phyloP scores from a whole-genome alignment of 2,113 vertebrate genomes.

The Theristicus caerulescens region DNA sequence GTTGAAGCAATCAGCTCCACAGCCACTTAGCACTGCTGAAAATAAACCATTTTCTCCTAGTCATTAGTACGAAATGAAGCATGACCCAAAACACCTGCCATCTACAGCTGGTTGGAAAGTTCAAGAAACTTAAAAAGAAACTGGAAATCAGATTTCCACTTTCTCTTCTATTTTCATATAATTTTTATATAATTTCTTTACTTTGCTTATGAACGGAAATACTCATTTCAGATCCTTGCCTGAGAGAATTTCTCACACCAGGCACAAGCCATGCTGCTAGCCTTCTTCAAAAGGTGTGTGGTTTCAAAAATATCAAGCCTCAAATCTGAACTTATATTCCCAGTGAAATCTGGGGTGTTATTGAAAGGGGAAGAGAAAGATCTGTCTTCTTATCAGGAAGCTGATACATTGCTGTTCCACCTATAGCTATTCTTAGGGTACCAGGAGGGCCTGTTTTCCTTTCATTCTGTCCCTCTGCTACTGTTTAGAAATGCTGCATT shows the following conservation, averaged over 20 bases:
- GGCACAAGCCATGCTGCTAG: not conserved
- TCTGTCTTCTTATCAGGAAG: not conserved
- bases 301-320: not conserved
- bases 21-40: not conserved
- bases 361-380: not conserved
- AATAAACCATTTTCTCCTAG: not conserved
- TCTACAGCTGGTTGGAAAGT: not conserved
- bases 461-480: not conserved
- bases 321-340: not conserved
- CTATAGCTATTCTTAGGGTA: not conserved
- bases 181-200: not conserved
- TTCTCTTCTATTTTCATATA: not conserved
- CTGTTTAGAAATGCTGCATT: not conserved
- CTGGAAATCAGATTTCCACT: not conserved
- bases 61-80: not conserved
- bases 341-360: not conserved
- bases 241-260: not conserved
- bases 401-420: not conserved
- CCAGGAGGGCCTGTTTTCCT: not conserved
- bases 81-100: not conserved
- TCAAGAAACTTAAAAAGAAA: not conserved
- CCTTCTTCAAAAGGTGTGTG: not conserved
- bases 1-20: not conserved
- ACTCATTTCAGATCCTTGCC: not conserved
- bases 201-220: not conserved